Evolutionary conservation across 2,888 invertebrate genomes (phyloP), one percentile per base, ranked within the genome.

Genomic region (Quadroppia sp.): DNA sequence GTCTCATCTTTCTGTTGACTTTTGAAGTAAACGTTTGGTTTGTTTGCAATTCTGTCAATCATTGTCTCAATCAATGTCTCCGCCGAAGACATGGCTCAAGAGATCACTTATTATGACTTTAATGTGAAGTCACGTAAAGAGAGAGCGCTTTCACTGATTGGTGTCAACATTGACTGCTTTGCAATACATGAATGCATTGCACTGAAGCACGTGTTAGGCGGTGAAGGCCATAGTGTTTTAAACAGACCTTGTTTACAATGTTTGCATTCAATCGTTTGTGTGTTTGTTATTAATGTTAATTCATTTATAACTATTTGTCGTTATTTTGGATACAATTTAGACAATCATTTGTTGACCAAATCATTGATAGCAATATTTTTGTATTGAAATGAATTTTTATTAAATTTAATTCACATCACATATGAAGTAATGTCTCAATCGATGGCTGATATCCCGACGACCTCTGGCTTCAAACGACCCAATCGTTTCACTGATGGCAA

Each of bases 1-100:
- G 87, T 86, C 81, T 93, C 91, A 79, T 88, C 87, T 70, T 88
- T 85, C 82, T 92, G 92, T 81, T 94, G 90, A 45, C 56, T 53
- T 23, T 71, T 74, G 45, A 74, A 56, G 59, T 25, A 74, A 25
- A 53, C 74, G 20, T 74, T 48, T 30, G 2, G 30, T 48, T 71
- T 42, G n/a, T 32, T 67, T 17, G 40, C 15, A n/a, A 72, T 61
- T 15, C 23, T 36, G 4, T 64, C 45, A 7, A 69, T 42, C 28
- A 69, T 69, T 42, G 42, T 0, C 25, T 3, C 13, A 23, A 64
- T 64, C 20, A 64, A 20, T 36, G 6, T 36, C 36, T 36, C 9
- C 36, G 36, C 36, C 36, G 6, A 36, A n/a, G n/a, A n/a, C n/a
- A n/a, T n/a, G 6, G 4, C 36, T 36, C 9, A 9, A 36, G 36